Base-by-base conservation (phyloP, 2,888 invertebrate genomes). In the Hybos culiciformis region DNA sequence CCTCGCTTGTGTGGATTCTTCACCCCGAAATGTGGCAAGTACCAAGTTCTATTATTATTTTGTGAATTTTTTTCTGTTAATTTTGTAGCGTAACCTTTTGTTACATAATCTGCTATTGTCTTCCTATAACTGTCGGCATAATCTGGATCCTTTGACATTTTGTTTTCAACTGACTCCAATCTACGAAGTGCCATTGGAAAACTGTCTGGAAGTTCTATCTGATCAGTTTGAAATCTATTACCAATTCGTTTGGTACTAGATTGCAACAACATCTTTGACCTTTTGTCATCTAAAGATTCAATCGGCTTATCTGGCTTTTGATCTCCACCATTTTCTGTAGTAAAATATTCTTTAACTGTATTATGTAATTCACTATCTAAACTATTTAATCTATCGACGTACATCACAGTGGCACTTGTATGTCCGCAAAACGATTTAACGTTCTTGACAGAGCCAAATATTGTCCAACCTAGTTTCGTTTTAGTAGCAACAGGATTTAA, bases 11-110 rank as follows among this genome's bases (percentile, higher is more conserved):
- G 56, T 2, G 49, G 51, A 29, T 58, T 58, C 6, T 39, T 34
- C 3, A 54, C 53, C 5, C 48, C 48, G 42, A 58, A 56, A 39
- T 57, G 53, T 4, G 55, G 56, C 15, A 56, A 31, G 38, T 55
- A 57, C 56, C 55, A 57, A 5, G 44, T 48, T 42, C 42, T 49
- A 7, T 36, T 38, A n/a, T 36, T 31, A 11, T 29, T 18, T n/a
- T n/a, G n/a, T 31, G 18, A 32, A 7, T 20, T 40, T 15, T 48
- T n/a, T 43, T 56, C 52, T 14, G 24, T 17, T 8, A 51, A 42
- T 38, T 46, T 45, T 31, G 49, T 29, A 0, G 50, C 50, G 19
- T 54, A 55, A 15, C 47, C 49, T 34, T 53, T 50, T 5, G 24
- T 36, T 2, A 52, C n/a, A 29, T 50, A 52, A 26, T 50, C 46